A percentile compares a stretch with the other conserved stretches of the same genome.
phyloP scores from a whole-genome alignment of 2,888 invertebrate species.

The Machimus atricapillus region DNA sequence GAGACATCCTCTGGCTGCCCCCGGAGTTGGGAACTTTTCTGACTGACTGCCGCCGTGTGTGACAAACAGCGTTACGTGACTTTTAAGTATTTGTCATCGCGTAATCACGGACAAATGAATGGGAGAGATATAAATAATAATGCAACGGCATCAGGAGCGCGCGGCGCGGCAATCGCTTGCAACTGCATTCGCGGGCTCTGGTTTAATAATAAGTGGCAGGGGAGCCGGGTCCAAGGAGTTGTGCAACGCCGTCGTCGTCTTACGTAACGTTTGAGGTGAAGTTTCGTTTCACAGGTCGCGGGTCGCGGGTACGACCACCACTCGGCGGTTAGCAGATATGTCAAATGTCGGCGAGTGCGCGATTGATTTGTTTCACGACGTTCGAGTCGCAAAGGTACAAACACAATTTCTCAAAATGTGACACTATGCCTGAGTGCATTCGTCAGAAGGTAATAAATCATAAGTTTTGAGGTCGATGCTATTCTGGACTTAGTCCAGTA shows the following conservation, averaged over 20 bases:
- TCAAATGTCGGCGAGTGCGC: background rate
- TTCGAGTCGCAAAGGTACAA: background rate
- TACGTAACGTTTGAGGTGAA: background rate
- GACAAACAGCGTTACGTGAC: constrained; percentile 41
- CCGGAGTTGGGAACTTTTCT: background rate
- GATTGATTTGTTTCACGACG: background rate
- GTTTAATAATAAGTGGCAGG: background rate
- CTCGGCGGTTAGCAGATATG: background rate
- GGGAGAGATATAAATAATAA: constrained; percentile 35
- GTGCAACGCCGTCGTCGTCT: background rate
- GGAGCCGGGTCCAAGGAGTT: background rate
- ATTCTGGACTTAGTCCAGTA: background rate
- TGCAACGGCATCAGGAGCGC: background rate
- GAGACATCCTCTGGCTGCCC: background rate
- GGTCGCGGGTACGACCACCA: background rate
- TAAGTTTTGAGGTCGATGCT: background rate
- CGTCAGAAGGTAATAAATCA: background rate
- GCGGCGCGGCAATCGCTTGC: background rate
- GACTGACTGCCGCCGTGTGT: constrained; percentile 7
- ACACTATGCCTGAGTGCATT: background rate
- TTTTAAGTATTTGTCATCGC: constrained; percentile 42
- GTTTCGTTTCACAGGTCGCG: background rate
- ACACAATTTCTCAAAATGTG: background rate
- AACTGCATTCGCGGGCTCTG: background rate
- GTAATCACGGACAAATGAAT: constrained; percentile 32